These are phyloP conservation scores for Cyrtonyx montezumae DNA, from an alignment of 2,113 vertebrate species.

Conservation along the genomic window DNA sequence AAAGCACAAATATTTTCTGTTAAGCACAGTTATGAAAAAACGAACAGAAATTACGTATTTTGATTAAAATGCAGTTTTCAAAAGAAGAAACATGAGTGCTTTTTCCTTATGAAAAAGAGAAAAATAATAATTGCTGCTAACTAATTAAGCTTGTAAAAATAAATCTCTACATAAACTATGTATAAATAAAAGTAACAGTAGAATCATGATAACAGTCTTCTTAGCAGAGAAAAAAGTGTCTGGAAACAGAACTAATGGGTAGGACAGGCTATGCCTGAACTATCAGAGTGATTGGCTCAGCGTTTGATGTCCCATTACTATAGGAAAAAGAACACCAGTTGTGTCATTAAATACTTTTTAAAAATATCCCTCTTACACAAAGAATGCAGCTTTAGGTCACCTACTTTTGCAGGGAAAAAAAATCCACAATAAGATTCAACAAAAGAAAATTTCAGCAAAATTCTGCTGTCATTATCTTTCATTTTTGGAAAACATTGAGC, in stretches of 20 bases:
- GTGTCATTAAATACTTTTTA: neutral
- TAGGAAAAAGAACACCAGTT: neutral
- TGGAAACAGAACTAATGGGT: fast-evolving
- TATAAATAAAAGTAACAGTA: neutral
- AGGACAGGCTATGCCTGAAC: neutral
- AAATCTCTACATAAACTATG: neutral
- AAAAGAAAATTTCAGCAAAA: neutral
- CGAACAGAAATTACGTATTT: neutral
- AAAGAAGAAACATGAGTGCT: neutral
- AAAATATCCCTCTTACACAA: neutral
- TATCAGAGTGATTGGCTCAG: neutral
- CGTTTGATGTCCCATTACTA: neutral
- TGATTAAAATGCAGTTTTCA: neutral
- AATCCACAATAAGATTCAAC: neutral
- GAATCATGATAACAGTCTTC: neutral
- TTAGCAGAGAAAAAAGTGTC: neutral
- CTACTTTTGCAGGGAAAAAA: neutral
- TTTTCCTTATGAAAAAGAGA: neutral
- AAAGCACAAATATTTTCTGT: conserved; percentile 31
- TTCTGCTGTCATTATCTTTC: neutral
- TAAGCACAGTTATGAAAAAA: neutral
- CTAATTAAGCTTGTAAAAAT: neutral
- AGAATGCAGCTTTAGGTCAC: neutral
- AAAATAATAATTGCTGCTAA: neutral
- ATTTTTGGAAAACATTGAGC: neutral